Percentiles rank a stretch among this genome's conserved stretches.
phyloP scores from a whole-genome alignment of 2,888 invertebrate genomes.

The Ochropleura plecta region DNA sequence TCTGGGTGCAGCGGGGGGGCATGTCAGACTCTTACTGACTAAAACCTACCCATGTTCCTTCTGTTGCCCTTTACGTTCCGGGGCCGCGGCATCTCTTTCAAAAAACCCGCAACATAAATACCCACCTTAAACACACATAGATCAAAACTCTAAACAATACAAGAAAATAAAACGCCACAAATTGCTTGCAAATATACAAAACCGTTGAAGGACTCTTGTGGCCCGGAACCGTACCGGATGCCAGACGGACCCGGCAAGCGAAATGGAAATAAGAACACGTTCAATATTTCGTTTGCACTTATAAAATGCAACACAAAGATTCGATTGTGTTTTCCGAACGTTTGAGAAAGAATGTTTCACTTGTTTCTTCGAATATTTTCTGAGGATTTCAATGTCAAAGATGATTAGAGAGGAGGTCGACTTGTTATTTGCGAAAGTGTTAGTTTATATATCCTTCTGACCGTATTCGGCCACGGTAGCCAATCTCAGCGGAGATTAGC shows the following conservation, averaged over 20 bases:
- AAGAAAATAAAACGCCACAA: slow-evolving; percentile 32
- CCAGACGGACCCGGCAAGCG: slow-evolving; percentile 3
- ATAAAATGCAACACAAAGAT: slow-evolving; percentile 23
- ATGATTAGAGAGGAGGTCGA: no score
- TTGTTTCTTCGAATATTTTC: not conserved
- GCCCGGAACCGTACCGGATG: slow-evolving; percentile 38
- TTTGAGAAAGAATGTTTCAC: slow-evolving; percentile 5
- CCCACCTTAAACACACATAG: not conserved
- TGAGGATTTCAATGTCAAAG: not conserved
- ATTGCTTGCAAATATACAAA: slow-evolving; percentile 22
- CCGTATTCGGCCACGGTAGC: no score
- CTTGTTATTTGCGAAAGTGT: no score
- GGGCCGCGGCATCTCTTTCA: no score
- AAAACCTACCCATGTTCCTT: no score
- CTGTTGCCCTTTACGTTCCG: no score
- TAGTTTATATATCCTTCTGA: no score
- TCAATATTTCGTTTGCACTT: slow-evolving; percentile 42
- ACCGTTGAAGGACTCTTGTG: slow-evolving; percentile 24
- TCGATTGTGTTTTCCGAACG: slow-evolving; percentile 5
- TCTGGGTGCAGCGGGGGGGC: no score
- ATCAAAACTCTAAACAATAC: not conserved
- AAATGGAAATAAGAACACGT: slow-evolving; percentile 51
- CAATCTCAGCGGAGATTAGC: no score
- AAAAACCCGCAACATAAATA: no score
- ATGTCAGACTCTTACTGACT: no score